Evolutionary conservation across 2,797 vertebrate genomes (phyloP).

Genomic region (Pipistrellus nathusii): DNA sequence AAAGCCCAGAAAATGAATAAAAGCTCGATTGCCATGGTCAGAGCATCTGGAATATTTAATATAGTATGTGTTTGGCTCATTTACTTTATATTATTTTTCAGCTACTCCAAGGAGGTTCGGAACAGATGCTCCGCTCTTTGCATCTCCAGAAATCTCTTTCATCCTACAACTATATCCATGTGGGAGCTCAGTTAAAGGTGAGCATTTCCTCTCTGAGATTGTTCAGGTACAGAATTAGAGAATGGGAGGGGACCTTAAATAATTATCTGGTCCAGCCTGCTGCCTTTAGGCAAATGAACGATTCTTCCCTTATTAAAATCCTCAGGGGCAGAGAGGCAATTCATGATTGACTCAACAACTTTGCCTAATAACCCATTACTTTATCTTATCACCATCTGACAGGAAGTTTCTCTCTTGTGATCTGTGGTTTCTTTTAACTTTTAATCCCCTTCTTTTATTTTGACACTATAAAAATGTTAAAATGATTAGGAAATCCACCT

Average conservation of each 20-base stretch:
- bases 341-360: background rate
- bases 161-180: constrained; percentile 93
- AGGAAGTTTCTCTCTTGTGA: background rate
- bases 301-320: constrained; percentile 54
- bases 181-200: constrained; percentile 95
- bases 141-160: constrained; percentile 95
- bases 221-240: background rate
- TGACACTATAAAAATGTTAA: constrained; percentile 46
- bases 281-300: constrained; percentile 9
- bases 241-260: background rate
- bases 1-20: constrained; percentile 21
- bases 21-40: background rate
- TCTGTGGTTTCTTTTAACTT: constrained; percentile 30
- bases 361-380: background rate
- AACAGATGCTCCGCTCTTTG: constrained; percentile 93
- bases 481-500: background rate
- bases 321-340: background rate
- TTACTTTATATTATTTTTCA: constrained; percentile 81
- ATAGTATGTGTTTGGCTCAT: background rate
- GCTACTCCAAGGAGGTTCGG: constrained; percentile 97
- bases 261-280: background rate
- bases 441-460: constrained; percentile 51
- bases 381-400: constrained; percentile 17
- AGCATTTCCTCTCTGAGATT: constrained; percentile 49
- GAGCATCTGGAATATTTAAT: background rate